These are phyloP conservation scores for Bos javanicus DNA, from an alignment of 2,113 vertebrate species.

Conservation along the genomic window DNA sequence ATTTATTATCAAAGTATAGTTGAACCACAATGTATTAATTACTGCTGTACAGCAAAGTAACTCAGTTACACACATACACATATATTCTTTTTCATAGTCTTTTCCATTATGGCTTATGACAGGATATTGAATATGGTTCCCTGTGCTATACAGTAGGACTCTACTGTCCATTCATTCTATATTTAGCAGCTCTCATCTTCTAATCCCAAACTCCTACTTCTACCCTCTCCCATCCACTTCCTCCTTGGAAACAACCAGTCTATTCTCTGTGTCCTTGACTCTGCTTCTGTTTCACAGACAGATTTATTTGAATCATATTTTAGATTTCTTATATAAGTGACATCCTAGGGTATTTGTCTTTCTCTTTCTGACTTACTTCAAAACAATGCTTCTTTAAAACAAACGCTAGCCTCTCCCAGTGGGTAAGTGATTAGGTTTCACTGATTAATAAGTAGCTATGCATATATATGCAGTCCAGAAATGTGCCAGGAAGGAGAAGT, in stretches of 20 bases:
- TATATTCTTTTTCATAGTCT: not conserved
- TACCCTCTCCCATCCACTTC: not conserved
- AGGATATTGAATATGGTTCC: not conserved
- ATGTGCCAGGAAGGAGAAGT: not conserved
- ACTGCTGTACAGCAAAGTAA: not conserved
- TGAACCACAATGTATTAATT: not conserved
- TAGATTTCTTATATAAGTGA: not conserved
- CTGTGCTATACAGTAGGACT: not conserved
- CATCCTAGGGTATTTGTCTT: not conserved
- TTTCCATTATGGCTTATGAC: not conserved
- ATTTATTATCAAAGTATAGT: not conserved
- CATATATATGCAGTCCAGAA: not conserved
- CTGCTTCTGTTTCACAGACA: not conserved
- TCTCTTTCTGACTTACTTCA: not conserved
- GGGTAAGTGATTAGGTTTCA: constrained; percentile 26
- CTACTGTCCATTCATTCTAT: not conserved
- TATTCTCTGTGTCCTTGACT: not conserved
- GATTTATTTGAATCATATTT: not conserved
- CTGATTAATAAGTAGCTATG: constrained; percentile 11
- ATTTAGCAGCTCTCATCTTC: not conserved
- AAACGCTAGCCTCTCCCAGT: not conserved
- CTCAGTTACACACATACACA: not conserved
- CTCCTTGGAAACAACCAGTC: not conserved
- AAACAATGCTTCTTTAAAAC: not conserved
- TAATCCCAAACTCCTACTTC: not conserved